Base-by-base conservation (phyloP, 2,113 vertebrate genomes). In the Corvus moneduloides region DNA sequence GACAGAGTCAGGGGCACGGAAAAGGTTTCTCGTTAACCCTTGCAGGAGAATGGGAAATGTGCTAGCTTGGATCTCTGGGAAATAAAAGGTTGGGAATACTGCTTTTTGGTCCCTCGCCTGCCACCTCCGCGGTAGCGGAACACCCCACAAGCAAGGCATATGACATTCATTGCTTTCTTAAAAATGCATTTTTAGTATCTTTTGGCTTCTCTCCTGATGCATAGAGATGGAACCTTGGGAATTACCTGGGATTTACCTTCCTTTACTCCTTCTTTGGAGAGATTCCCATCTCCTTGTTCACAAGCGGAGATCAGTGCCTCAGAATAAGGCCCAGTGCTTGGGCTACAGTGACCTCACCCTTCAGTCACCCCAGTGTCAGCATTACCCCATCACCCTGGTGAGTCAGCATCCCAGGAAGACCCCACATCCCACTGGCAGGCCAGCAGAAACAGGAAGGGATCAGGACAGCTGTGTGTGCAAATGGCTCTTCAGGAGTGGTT, bases 1-100 rank as follows among this genome's bases (percentile, higher is more conserved):
- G 73, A 48, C 84, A 72, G 94, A 96, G 94, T 96, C 94, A 94
- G 94, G 94, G 96, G 83, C 92, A 95, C 12, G 2, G 69, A 80
- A 92, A 93, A 95, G 94, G 85, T 82, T 96, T 94, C 77, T 94
- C 1, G 9, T 97, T 97, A 97, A 97, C 96, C 93, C 95, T 93
- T 96, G 73, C 21, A 1, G 62, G 61, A 85, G 37, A 59, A 56
- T 94, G 73, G 71, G 64, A 51, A 95, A 72, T 28, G 20, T 0
- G 10, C 59, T 83, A 63, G 41, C 33, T 75, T 5, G 13, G 9
- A 22, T 71, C 27, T 35, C 83, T 61, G 76, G 72, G 63, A 51
- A 62, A 61, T 58, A 67, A 80, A 91, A 52, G 20, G 3, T 73
- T 58, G 59, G 78, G 75, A 87, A 82, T 48, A 7, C 7, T 26